Conservation (phyloP, 2,888 invertebrate species). For the Sycophila texana region DNA sequence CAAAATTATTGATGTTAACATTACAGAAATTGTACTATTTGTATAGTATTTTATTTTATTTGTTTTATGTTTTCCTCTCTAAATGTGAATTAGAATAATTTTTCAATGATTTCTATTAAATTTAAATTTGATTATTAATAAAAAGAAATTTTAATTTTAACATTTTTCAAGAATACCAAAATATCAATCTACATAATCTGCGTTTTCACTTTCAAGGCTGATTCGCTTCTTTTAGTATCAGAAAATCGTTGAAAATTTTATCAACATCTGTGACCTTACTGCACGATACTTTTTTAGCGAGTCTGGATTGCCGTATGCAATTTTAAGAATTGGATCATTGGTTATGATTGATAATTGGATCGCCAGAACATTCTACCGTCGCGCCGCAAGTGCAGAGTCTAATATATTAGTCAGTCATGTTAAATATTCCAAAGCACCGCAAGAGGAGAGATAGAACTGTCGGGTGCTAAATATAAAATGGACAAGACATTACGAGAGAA, state of each 20-base stretch:
- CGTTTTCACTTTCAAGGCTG: too few relatives aligned
- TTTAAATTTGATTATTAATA: too few relatives aligned
- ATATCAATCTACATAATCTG: too few relatives aligned
- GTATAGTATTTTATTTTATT: too few relatives aligned
- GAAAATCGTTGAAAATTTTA: conserved; percentile 17
- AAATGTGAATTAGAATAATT: too few relatives aligned
- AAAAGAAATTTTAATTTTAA: too few relatives aligned
- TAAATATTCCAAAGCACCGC: conserved; percentile 49
- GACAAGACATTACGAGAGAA: neutral
- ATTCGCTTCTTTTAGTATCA: neutral
- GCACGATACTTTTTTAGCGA: neutral
- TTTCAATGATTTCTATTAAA: too few relatives aligned
- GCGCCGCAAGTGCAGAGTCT: conserved; percentile 69
- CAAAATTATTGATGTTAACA: too few relatives aligned
- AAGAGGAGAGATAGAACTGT: neutral
- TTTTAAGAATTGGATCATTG: conserved; percentile 24
- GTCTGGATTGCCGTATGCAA: conserved; percentile 38
- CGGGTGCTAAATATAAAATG: neutral
- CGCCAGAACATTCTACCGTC: conserved; percentile 35
- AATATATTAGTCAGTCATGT: conserved; percentile 72
- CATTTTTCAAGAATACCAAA: too few relatives aligned
- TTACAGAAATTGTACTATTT: too few relatives aligned
- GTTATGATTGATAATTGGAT: conserved; percentile 42
- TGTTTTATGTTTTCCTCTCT: too few relatives aligned
- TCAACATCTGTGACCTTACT: neutral